Percentiles rank a stretch among this genome's conserved stretches.
Evolutionary conservation across 2,797 vertebrate species (phyloP).

Genomic region (Chloroceryle inda): DNA sequence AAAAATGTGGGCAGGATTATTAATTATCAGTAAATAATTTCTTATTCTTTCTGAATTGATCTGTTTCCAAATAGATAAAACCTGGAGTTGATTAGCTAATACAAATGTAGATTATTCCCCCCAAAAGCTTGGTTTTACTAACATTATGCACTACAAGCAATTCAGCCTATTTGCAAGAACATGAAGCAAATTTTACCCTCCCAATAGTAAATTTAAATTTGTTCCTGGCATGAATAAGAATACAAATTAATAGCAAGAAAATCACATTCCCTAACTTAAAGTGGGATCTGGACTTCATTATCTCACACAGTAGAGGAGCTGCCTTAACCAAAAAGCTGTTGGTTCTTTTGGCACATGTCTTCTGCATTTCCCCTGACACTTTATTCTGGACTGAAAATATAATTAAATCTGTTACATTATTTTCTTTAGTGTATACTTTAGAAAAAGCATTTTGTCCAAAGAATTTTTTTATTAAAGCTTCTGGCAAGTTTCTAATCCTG

Average conservation of each 20-base stretch:
- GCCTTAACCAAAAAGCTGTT: constrained; percentile 39
- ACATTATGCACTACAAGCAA: not conserved
- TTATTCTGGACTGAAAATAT: not conserved
- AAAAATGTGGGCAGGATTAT: not conserved
- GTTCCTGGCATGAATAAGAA: constrained; percentile 52
- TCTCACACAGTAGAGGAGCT: constrained; percentile 36
- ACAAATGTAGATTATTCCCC: not conserved
- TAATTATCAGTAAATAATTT: constrained; percentile 13
- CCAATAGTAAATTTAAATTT: constrained; percentile 51
- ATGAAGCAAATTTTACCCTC: constrained; percentile 48
- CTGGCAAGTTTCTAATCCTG: not conserved
- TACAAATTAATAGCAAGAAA: constrained; percentile 63
- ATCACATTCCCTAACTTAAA: constrained; percentile 48
- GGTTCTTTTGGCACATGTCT: not conserved
- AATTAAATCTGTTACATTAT: not conserved
- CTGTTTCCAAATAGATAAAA: not conserved
- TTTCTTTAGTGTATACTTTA: not conserved
- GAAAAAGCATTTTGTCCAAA: not conserved
- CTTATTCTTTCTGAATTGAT: not conserved
- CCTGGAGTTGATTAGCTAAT: not conserved
- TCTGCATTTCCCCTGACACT: not conserved
- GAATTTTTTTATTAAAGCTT: not conserved
- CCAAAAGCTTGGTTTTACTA: not conserved
- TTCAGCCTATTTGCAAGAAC: constrained; percentile 10
- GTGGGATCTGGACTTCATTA: constrained; percentile 33